Evolutionary conservation across 64 coral and sea anemone genomes (phyloP), one percentile per base, ranked within the genome.

Genomic region (Stichodactyla mertensii): DNA sequence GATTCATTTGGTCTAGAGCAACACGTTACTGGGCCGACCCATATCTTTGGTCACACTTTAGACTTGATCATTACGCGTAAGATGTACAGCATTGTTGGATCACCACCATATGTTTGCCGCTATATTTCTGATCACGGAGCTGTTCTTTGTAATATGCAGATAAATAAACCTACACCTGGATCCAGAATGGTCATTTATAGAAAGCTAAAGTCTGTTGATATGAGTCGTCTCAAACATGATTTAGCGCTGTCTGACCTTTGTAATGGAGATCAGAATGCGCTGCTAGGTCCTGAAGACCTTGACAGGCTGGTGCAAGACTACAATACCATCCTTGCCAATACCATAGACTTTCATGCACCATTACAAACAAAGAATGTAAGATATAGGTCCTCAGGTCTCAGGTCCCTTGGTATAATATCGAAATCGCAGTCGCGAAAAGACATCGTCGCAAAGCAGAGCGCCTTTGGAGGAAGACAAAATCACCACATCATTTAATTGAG

Each of bases 91-190:
- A 84, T 92, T 51, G n/a, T 91, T 67, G 7, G 5, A 23, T 58
- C 78, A 28, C 45, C 77, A 57, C 90, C 90, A 26, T 5, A 56
- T 74, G 52, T 87, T 82, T 71, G 69, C 31, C 61, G 82, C 5
- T 92, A 55, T 36, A 31, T 92, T 14, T 88, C 86, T 56, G 79
- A 92, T 24, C 90, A 87, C 45, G 61, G 60, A 83, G 83, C 89
- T 18, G 61, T 92, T 16, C 19, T 78, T 20, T 87, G 86, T 28
- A 36, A 6, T 3, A 36, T 36, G 31, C 31, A 45, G 28, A 14
- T 8, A 20, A 83, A 57, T 31, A 84, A 84, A 36, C 78, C 79
- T 4, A 16, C 53, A 1, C 10, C 61, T 16, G 57, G 6, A 27
- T 23, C 19, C 20, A 88, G 22, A 52, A 84, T 19, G 10, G 53